Base-by-base conservation (phyloP, 2,797 vertebrate species). In the Enteromius unitaeniatus region DNA sequence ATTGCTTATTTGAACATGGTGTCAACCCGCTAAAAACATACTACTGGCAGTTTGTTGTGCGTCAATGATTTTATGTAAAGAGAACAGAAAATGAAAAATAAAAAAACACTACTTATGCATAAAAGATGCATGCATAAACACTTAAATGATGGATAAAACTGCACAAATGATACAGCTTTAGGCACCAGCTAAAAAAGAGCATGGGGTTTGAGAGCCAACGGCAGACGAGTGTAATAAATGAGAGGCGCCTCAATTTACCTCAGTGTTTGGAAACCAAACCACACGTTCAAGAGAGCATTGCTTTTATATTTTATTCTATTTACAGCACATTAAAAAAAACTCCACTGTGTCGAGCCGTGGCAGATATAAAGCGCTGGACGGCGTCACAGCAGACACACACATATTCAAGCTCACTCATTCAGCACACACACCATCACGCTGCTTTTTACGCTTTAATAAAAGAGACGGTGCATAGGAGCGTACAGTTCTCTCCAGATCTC, bases 271-370 rank as follows among this genome's bases (percentile, higher is more conserved):
- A 17, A 64, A 26, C 23, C 4, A 26, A 60, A 26, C 23, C 58
- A 60, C 58, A 28, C 1, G 23, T 26, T n/a, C 70, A 58, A 84
- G 87, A 83, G 85, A 80, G 90, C 53, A 68, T 85, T 88, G 21
- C 93, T 94, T 95, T 93, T 93, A 94, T 93, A 95, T 93, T 95
- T 96, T 95, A 95, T 95, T 96, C 93, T 95, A 95, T 94, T 87
- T 95, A 95, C 94, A 95, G 92, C 92, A 95, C 93, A 95, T 93
- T 93, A 83, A 86, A 89, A 90, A 85, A 86, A 89, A 77, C 84
- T 86, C 88, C 91, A 90, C 86, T 78, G 90, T 78, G 60, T 87
- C 88, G 89, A 93, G 93, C 91, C 90, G 89, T 90, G 92, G 90
- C 92, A 40, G 64, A 79, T 68, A 64, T 62, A 64, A 78, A 31